Conservation (phyloP, 1,140 invertebrate genomes). For the Caerostris extrusa region DNA sequence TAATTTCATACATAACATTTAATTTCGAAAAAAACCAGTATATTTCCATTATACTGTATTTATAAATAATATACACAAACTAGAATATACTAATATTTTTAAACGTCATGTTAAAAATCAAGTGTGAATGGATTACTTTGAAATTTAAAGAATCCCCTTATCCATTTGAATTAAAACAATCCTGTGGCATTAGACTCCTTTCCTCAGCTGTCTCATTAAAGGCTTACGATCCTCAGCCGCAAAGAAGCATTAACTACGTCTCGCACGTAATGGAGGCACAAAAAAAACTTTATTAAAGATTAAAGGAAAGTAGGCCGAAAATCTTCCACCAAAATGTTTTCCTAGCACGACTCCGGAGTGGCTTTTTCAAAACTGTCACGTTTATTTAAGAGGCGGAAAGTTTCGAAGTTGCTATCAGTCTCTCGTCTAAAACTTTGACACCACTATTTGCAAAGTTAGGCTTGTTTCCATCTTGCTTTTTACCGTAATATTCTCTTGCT, state of each 20-base stretch:
- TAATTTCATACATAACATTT: too few relatives aligned
- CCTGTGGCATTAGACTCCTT: neutral
- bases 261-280: constrained; percentile 38
- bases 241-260: constrained; percentile 49
- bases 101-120: too few relatives aligned
- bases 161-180: constrained; percentile 32
- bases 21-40: too few relatives aligned
- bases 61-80: too few relatives aligned
- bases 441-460: constrained; percentile 20
- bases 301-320: constrained; percentile 63
- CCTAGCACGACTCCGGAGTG: constrained; percentile 48
- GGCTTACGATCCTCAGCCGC: constrained; percentile 15
- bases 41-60: too few relatives aligned
- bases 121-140: neutral
- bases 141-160: neutral
- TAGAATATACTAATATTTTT: too few relatives aligned
- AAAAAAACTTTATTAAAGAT: constrained; percentile 65
- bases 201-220: constrained; percentile 46
- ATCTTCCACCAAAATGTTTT: constrained; percentile 50
- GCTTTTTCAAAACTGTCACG: constrained; percentile 63
- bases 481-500: constrained; percentile 5
- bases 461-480: constrained; percentile 14
- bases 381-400: constrained; percentile 23
- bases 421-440: constrained; percentile 47
- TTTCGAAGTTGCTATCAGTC: neutral